Conservation (phyloP, 2,113 vertebrate species). For the Xiphophorus couchianus region DNA sequence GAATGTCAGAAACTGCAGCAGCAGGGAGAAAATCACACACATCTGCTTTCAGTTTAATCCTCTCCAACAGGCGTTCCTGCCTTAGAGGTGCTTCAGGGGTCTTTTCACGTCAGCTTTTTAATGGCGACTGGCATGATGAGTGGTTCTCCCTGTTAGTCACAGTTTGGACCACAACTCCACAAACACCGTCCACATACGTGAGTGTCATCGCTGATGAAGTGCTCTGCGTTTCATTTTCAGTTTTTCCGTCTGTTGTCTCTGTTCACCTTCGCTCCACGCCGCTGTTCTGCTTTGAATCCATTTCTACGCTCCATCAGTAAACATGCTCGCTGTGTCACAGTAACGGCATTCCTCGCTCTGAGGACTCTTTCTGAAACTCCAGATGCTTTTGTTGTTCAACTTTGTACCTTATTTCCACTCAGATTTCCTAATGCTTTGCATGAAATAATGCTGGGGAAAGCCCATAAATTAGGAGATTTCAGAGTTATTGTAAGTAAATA, state of each 20-base stretch:
- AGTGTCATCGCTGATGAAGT: conserved; percentile 64
- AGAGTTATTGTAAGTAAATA: not conserved
- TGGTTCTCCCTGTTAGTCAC: conserved; percentile 64
- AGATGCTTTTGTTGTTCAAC: conserved; percentile 32
- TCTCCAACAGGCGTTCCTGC: conserved; percentile 56
- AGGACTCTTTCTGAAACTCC: conserved; percentile 64
- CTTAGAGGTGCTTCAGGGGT: conserved; percentile 58
- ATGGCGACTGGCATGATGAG: conserved; percentile 64
- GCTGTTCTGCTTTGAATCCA: conserved; percentile 70
- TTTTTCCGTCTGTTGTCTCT: conserved; percentile 11
- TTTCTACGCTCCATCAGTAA: conserved; percentile 76
- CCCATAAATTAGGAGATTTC: not conserved
- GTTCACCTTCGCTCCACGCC: conserved; percentile 39
- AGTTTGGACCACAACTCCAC: conserved; percentile 50
- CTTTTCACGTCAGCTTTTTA: conserved; percentile 50
- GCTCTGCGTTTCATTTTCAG: conserved; percentile 39
- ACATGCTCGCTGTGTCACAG: conserved; percentile 69
- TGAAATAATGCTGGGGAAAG: conserved; percentile 6
- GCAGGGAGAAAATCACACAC: conserved; percentile 24
- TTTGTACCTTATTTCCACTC: conserved; percentile 19
- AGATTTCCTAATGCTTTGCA: conserved; percentile 16
- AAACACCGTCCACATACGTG: conserved; percentile 39
- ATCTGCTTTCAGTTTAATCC: conserved; percentile 75
- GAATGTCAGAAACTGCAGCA: conserved; percentile 37
- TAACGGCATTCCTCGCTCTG: conserved; percentile 58